Evolutionary conservation across 2,113 vertebrate genomes (phyloP).

Genomic region (Calonectris borealis): DNA sequence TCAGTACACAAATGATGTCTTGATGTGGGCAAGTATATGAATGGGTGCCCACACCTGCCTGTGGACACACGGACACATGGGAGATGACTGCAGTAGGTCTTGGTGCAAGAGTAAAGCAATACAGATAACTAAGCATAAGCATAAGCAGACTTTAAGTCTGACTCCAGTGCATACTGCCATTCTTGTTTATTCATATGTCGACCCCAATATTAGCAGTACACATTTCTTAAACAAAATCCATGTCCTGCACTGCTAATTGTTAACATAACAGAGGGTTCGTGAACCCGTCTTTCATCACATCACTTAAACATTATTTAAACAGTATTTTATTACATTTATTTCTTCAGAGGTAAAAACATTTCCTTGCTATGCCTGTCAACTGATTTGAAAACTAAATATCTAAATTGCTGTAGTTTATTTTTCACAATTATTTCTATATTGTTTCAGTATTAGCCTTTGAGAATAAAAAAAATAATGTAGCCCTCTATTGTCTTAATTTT

Average conservation of each 20-base stretch:
- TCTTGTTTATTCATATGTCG: conserved; percentile 37
- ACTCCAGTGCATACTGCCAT: background rate
- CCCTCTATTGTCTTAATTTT: conserved; percentile 33
- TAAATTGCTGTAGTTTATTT: conserved; percentile 47
- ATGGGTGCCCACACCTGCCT: background rate
- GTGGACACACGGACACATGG: background rate
- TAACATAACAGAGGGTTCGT: conserved; percentile 55
- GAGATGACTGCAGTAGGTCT: background rate
- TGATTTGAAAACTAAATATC: conserved; percentile 64
- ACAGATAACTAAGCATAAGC: background rate
- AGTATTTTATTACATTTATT: conserved; percentile 66
- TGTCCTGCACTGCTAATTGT: conserved; percentile 40
- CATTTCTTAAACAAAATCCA: conserved; percentile 61
- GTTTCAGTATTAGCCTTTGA: conserved; percentile 32
- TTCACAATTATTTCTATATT: conserved; percentile 19
- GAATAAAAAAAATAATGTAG: conserved; percentile 6
- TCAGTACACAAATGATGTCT: background rate
- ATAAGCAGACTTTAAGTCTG: background rate
- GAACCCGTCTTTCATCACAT: conserved; percentile 64
- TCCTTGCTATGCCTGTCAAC: conserved; percentile 52
- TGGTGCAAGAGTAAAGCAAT: background rate
- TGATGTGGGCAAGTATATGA: accelerated
- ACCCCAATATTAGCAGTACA: conserved; percentile 35
- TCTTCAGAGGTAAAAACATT: conserved; percentile 60
- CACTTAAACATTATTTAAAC: conserved; percentile 67